Evolutionary conservation across 2,888 invertebrate species (phyloP).

Genomic region (Drosophila antonietae): DNA sequence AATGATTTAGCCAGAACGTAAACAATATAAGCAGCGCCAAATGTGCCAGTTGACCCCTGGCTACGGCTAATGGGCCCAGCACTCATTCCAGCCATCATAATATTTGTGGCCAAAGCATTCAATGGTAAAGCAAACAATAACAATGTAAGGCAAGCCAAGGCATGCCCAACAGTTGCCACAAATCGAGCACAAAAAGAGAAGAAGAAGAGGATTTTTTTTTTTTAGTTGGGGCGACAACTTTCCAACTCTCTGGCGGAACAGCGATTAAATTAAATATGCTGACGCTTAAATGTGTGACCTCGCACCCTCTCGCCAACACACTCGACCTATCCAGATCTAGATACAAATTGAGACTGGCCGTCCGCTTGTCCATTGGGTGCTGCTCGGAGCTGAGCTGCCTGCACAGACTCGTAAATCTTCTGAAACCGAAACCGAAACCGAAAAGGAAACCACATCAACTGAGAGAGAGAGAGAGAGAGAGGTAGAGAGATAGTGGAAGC

Average conservation of each 20-base stretch:
- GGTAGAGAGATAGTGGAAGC: background rate
- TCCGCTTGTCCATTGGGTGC: conserved; percentile 28
- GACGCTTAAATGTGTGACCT: conserved; percentile 35
- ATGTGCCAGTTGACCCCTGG: conserved; percentile 8
- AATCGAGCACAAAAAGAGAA: background rate
- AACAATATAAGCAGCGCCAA: conserved; percentile 33
- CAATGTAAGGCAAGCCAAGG: background rate
- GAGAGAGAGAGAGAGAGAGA: too few species aligned
- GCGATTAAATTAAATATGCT: conserved; percentile 62
- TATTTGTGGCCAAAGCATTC: conserved; percentile 48
- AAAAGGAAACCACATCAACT: conserved; percentile 4
- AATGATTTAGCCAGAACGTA: conserved; percentile 21
- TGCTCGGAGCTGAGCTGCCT: conserved; percentile 21
- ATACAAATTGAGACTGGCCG: conserved; percentile 43
- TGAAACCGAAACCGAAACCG: conserved; percentile 4
- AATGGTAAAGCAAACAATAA: conserved; percentile 44
- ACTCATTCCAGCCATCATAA: conserved; percentile 35
- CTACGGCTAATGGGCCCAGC: conserved; percentile 27
- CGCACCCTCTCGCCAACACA: background rate
- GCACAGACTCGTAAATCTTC: conserved; percentile 47
- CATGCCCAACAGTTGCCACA: background rate
- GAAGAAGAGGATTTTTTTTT: too few species aligned
- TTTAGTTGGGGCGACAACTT: conserved; percentile 25
- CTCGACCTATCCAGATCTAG: background rate
- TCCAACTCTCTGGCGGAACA: conserved; percentile 8